Percentiles rank a stretch among this genome's conserved stretches.
phyloP scores from a whole-genome alignment of 2,888 invertebrate genomes.

The Dynastes maya region DNA sequence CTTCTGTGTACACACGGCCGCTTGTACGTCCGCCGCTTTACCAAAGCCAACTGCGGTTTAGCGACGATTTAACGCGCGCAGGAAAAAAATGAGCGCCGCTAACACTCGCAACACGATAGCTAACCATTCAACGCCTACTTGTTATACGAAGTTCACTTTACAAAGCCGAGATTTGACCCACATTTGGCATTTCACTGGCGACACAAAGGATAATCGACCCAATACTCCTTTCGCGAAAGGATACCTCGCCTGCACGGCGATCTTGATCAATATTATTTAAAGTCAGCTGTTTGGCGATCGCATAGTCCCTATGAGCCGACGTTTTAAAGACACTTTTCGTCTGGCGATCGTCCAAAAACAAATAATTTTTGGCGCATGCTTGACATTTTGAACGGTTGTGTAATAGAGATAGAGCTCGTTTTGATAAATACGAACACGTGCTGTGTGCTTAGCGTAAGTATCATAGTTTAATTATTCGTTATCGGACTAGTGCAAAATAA shows the following conservation, averaged over 20 bases:
- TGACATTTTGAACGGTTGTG: slow-evolving; percentile 45
- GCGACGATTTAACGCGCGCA: slow-evolving; percentile 34
- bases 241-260: slow-evolving; percentile 15
- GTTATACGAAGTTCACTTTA: slow-evolving; percentile 51
- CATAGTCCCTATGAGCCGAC: background rate
- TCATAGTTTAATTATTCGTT: slow-evolving; percentile 4
- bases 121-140: slow-evolving; percentile 52
- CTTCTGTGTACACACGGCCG: background rate
- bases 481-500: background rate
- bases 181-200: slow-evolving; percentile 48
- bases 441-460: slow-evolving; percentile 7
- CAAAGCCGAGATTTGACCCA: slow-evolving; percentile 57
- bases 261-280: slow-evolving; percentile 41
- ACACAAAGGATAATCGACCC: slow-evolving; percentile 46
- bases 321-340: slow-evolving; percentile 35
- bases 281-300: slow-evolving; percentile 34
- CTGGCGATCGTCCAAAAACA: slow-evolving; percentile 25
- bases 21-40: slow-evolving; percentile 14
- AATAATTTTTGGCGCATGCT: slow-evolving; percentile 48
- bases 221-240: slow-evolving; percentile 35
- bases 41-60: slow-evolving; percentile 22
- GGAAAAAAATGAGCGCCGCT: slow-evolving; percentile 44
- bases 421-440: slow-evolving; percentile 31
- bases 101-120: slow-evolving; percentile 49
- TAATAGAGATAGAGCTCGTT: slow-evolving; percentile 20